Conservation (phyloP, 2,888 invertebrate genomes). For the Melipona bicolor region DNA sequence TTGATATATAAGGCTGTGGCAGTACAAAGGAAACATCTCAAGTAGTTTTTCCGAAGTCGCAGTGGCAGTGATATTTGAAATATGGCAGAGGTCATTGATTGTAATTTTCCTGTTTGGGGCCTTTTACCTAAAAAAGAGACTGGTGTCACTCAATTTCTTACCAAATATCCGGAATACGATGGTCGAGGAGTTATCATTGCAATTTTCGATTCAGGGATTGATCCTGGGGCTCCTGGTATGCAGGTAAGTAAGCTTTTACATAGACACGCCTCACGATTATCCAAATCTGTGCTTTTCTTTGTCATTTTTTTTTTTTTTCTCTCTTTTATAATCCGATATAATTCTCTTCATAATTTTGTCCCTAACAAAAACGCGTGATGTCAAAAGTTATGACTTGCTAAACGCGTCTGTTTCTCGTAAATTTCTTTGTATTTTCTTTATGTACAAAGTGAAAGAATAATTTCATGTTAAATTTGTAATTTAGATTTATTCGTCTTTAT, state of each 20-base stretch:
- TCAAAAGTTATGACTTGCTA: neutral
- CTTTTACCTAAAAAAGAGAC: constrained; percentile 98
- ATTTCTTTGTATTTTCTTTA: neutral
- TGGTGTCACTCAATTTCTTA: constrained; percentile 93
- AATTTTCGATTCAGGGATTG: constrained; percentile 98
- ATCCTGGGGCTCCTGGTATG: constrained; percentile 97
- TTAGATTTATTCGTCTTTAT: neutral
- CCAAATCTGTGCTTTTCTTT: constrained; percentile 24
- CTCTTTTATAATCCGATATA: neutral
- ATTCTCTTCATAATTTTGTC: neutral
- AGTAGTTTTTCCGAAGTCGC: constrained; percentile 74
- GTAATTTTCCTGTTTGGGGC: constrained; percentile 92
- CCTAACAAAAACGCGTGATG: too few relatives aligned
- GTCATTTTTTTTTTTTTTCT: neutral
- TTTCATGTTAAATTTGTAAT: constrained; percentile 3
- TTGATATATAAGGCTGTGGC: constrained; percentile 75
- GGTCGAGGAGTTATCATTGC: constrained; percentile 96
- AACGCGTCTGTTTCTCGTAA: neutral
- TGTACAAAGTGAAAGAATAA: constrained; percentile 4
- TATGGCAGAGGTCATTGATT: constrained; percentile 83
- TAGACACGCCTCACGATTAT: constrained; percentile 52
- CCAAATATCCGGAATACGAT: constrained; percentile 95
- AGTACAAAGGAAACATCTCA: constrained; percentile 77
- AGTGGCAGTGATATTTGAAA: constrained; percentile 77
- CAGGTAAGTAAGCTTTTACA: constrained; percentile 87